These are phyloP conservation scores for Tanypteryx hageni DNA, from an alignment of 2,888 invertebrate species.

Conservation along the genomic window DNA sequence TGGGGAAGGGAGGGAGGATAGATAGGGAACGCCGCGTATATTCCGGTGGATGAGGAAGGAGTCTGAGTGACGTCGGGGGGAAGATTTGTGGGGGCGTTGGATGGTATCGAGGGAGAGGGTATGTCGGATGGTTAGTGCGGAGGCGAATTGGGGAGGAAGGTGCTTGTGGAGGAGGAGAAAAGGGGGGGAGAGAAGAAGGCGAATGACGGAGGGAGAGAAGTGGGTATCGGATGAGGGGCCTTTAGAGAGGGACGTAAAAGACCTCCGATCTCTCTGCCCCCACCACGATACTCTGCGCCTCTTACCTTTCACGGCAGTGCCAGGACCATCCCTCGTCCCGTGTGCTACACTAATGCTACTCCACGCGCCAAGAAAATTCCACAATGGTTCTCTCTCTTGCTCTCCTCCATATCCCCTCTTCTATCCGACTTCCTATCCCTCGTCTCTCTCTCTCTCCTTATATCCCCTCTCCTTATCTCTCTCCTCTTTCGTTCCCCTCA, in stretches of 20 bases:
- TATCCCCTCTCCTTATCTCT: neutral
- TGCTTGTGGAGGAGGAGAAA: neutral
- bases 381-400: conserved; percentile 31
- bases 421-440: neutral
- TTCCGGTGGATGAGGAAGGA: conserved; percentile 22
- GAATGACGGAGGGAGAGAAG: neutral
- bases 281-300: neutral
- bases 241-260: neutral
- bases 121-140: neutral
- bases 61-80: conserved; percentile 10
- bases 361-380: conserved; percentile 44
- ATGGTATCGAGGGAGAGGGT: neutral
- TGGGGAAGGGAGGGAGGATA: neutral
- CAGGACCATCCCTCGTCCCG: conserved; percentile 27
- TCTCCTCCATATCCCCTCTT: neutral
- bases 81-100: neutral
- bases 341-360: conserved; percentile 43
- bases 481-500: neutral
- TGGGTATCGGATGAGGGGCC: neutral
- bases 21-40: neutral
- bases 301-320: conserved; percentile 1
- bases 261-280: neutral
- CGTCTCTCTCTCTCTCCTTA: too few species aligned
- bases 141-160: neutral
- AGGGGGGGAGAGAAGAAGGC: too few species aligned